Percentiles rank a stretch among this genome's conserved stretches.
phyloP scores from a whole-genome alignment of 2,797 vertebrate genomes.

The Coilia nasus region DNA sequence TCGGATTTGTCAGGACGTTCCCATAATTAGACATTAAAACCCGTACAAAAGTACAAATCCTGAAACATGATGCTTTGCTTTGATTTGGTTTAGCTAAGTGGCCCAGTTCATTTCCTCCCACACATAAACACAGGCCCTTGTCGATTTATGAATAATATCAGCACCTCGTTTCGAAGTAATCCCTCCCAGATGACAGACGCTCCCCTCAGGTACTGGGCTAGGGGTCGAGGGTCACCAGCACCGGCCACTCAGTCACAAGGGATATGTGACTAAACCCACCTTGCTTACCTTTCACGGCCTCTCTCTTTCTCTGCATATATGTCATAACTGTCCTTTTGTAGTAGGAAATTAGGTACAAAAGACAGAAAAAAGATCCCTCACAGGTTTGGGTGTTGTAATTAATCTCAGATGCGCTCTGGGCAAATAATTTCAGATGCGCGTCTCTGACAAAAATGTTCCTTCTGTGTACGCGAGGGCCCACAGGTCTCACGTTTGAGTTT shows the following conservation, averaged over 20 bases:
- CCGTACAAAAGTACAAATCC: not conserved
- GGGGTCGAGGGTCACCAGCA: not conserved
- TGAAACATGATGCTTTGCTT: constrained; percentile 6
- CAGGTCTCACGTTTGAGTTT: too few species aligned
- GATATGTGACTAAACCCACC: too few species aligned
- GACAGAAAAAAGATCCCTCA: too few species aligned
- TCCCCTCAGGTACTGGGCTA: not conserved
- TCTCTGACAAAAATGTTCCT: too few species aligned
- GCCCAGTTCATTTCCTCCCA: not conserved
- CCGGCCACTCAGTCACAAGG: not conserved
- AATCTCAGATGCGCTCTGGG: too few species aligned
- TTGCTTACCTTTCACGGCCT: too few species aligned
- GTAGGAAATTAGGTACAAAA: too few species aligned
- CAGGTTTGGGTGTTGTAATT: too few species aligned
- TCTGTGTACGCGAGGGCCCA: too few species aligned
- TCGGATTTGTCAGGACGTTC: not conserved
- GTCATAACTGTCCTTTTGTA: too few species aligned
- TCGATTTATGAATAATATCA: not conserved
- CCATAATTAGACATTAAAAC: not conserved
- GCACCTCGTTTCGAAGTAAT: not conserved
- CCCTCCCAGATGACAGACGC: not conserved
- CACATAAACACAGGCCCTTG: not conserved
- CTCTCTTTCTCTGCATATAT: too few species aligned
- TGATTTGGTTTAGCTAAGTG: not conserved
- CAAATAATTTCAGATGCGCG: too few species aligned